Conservation (phyloP, 30 jellyfish, hydroid and myxozoan genomes). For the Hydractinia symbiolongicarpus region DNA sequence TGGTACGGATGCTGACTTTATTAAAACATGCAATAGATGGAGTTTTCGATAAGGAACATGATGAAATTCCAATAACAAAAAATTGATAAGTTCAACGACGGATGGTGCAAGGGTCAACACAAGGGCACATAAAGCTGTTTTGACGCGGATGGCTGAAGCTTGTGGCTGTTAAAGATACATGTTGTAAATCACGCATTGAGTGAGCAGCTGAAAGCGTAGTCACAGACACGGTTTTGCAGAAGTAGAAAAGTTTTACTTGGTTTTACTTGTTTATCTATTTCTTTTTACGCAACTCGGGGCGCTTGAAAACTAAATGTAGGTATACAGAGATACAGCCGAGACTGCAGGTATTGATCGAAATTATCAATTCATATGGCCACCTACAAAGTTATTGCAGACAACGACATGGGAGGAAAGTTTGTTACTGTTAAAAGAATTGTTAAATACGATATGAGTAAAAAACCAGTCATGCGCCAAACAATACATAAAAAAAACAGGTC, state of each 20-base stretch:
- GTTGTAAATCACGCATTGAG: conserved; percentile 48
- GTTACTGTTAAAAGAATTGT: not conserved
- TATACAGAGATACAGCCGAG: conserved; percentile 5
- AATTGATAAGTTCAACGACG: conserved; percentile 38
- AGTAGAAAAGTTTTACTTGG: conserved; percentile 26
- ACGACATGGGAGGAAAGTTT: not conserved
- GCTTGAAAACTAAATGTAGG: conserved; percentile 19
- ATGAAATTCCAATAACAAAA: not conserved
- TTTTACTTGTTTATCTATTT: conserved; percentile 25
- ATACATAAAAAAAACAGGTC: not conserved
- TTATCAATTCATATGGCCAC: not conserved
- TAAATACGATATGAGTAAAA: not conserved
- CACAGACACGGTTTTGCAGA: conserved; percentile 17
- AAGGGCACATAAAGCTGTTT: conserved; percentile 42
- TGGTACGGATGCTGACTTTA: not conserved
- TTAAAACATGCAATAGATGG: conserved; percentile 14
- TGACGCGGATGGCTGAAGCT: conserved; percentile 29
- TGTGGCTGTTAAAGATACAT: conserved; percentile 48
- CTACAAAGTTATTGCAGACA: not conserved
- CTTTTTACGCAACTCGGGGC: conserved; percentile 30
- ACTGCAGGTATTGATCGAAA: not conserved
- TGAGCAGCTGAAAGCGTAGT: conserved; percentile 37
- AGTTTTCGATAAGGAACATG: not conserved
- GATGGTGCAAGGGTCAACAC: conserved; percentile 51
- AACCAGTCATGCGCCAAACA: not conserved